phyloP scores from a whole-genome alignment of 92 coral and sea anemone genomes.

The Chrysogorgia sp. region DNA sequence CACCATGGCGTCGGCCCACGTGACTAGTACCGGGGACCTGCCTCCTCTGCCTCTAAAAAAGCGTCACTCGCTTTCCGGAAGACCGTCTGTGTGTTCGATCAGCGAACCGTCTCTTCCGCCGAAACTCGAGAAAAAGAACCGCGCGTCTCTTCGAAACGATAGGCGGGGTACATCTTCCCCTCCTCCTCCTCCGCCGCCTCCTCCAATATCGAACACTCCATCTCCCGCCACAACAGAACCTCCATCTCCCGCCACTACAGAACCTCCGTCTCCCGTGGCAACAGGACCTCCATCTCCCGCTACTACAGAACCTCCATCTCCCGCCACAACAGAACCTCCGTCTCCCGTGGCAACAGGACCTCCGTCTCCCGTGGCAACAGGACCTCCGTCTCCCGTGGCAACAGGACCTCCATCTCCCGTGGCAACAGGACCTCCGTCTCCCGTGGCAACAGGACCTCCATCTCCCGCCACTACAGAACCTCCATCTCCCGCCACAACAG shows the following conservation, averaged over 20 bases:
- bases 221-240: background rate
- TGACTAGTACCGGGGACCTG: background rate
- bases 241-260: background rate
- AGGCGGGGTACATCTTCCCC: constrained; percentile 40
- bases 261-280: background rate
- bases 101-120: constrained; percentile 1
- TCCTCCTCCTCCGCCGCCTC: constrained; percentile 40
- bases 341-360: background rate
- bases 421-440: constrained; percentile 2
- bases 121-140: constrained; percentile 30
- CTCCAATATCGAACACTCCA: background rate
- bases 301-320: background rate
- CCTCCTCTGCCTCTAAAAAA: constrained; percentile 30
- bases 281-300: constrained; percentile 22
- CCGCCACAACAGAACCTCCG: background rate
- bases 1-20: constrained; percentile 15
- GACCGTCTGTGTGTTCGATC: background rate
- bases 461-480: background rate
- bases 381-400: constrained; percentile 20
- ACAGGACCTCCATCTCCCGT: background rate
- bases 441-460: constrained; percentile 19
- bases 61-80: constrained; percentile 38
- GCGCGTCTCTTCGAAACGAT: constrained; percentile 19
- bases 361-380: constrained; percentile 8
- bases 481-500: background rate